These are phyloP conservation scores for Ormyrus labotus DNA, from an alignment of 2,888 invertebrate species.

Conservation along the genomic window DNA sequence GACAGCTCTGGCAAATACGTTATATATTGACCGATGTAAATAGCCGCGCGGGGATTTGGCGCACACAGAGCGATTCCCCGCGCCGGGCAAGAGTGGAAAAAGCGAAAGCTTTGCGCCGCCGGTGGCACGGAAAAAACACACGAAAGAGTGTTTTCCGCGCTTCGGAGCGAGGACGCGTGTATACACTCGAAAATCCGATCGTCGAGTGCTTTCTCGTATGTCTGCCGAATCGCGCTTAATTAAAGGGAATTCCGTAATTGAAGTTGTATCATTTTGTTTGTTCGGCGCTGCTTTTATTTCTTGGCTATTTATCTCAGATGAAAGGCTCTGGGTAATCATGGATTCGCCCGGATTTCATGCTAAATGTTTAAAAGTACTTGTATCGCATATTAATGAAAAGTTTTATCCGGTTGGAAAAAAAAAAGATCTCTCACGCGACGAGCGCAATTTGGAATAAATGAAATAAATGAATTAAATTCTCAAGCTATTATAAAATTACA, in stretches of 20 bases:
- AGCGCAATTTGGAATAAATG: no score
- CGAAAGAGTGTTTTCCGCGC: no score
- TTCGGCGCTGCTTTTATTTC: not conserved
- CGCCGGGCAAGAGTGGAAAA: constrained; percentile 20
- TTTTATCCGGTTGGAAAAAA: no score
- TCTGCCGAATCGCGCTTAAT: constrained; percentile 44
- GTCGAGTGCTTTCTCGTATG: constrained; percentile 21
- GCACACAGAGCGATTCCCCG: not conserved
- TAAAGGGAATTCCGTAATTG: constrained; percentile 45
- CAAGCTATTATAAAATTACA: not conserved
- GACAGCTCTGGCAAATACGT: constrained; percentile 40
- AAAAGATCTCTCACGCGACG: no score
- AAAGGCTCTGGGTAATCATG: not conserved
- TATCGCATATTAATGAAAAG: no score
- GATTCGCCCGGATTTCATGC: not conserved
- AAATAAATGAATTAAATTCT: constrained; percentile 1
- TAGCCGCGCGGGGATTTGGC: not conserved
- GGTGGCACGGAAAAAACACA: constrained; percentile 11
- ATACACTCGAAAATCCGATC: constrained; percentile 30
- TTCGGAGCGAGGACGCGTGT: not conserved
- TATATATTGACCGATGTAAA: constrained; percentile 1
- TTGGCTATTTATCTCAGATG: not conserved
- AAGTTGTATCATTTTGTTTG: constrained; percentile 20
- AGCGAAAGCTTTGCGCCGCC: constrained; percentile 9
- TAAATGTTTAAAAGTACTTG: not conserved